Percentiles rank a stretch among this genome's conserved stretches.
phyloP scores from a whole-genome alignment of 2,113 vertebrate species.

The Vulpes lagopus region DNA sequence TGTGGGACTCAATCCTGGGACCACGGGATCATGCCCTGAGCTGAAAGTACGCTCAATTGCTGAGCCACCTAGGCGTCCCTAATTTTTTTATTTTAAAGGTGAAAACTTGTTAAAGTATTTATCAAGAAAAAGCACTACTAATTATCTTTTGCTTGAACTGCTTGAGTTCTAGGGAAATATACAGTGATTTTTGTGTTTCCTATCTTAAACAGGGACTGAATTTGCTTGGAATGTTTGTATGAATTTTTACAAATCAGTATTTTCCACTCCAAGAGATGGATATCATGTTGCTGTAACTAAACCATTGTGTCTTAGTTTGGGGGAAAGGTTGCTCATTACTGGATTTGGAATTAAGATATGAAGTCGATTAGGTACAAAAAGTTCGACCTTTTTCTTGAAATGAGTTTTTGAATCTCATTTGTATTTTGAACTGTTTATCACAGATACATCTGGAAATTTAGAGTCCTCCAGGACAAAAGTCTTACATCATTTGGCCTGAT shows the following conservation, averaged over 20 bases:
- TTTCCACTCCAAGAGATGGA: background rate
- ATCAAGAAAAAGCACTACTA: background rate
- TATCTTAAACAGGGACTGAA: background rate
- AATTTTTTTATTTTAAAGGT: conserved; percentile 12
- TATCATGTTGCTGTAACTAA: background rate
- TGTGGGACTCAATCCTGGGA: too few species aligned
- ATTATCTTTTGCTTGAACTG: conserved; percentile 38
- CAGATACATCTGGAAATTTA: background rate
- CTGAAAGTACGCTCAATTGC: too few species aligned
- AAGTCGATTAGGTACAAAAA: conserved; percentile 13
- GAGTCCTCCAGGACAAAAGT: background rate
- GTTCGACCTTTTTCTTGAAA: conserved; percentile 29
- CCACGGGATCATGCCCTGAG: too few species aligned
- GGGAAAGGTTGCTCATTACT: conserved; percentile 30
- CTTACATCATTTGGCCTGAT: background rate
- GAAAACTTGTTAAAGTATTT: background rate
- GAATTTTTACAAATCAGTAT: background rate
- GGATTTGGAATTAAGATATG: conserved; percentile 36
- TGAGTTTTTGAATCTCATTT: conserved; percentile 11
- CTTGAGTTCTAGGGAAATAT: background rate
- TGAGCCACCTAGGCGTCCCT: too few species aligned
- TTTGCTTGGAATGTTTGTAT: conserved; percentile 33
- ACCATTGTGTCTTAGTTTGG: background rate
- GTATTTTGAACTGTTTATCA: background rate
- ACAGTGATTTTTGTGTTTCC: background rate